Percentiles rank a stretch among this genome's conserved stretches.
phyloP scores from a whole-genome alignment of 2,888 invertebrate genomes.

The Cyaniris semiargus region DNA sequence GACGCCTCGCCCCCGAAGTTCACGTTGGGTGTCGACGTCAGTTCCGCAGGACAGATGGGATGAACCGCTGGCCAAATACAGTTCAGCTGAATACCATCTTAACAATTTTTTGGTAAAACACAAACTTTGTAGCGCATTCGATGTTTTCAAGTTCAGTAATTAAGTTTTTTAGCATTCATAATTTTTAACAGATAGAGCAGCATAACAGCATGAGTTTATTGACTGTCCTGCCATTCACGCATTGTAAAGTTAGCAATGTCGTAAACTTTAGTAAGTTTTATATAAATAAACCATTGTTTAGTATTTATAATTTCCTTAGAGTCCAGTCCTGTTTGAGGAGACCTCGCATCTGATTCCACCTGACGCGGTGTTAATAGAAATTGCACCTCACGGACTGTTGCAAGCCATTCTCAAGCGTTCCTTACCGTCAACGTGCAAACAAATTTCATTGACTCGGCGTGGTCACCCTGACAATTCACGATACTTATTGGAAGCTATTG shows the following conservation, averaged over 20 bases:
- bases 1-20: slow-evolving; percentile 81
- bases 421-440: slow-evolving; percentile 78
- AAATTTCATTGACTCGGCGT: slow-evolving; percentile 86
- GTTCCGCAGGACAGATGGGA: slow-evolving; percentile 84
- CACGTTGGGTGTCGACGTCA: slow-evolving; percentile 90
- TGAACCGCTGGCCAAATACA: slow-evolving; percentile 61
- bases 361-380: slow-evolving; percentile 88
- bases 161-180: neutral
- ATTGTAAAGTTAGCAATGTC: too few relatives aligned
- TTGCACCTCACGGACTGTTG: slow-evolving; percentile 91
- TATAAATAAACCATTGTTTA: neutral
- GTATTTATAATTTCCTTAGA: slow-evolving; percentile 45
- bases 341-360: slow-evolving; percentile 85
- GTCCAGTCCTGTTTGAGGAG: slow-evolving; percentile 86
- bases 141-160: neutral
- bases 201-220: too few relatives aligned
- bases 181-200: too few relatives aligned
- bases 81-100: slow-evolving; percentile 90
- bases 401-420: slow-evolving; percentile 90
- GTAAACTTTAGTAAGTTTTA: too few relatives aligned
- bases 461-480: slow-evolving; percentile 80
- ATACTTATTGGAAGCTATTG: slow-evolving; percentile 79
- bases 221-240: too few relatives aligned
- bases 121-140: neutral
- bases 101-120: slow-evolving; percentile 84